Evolutionary conservation across 1,140 invertebrate species (phyloP).

Genomic region (Drosophila ficusphila): DNA sequence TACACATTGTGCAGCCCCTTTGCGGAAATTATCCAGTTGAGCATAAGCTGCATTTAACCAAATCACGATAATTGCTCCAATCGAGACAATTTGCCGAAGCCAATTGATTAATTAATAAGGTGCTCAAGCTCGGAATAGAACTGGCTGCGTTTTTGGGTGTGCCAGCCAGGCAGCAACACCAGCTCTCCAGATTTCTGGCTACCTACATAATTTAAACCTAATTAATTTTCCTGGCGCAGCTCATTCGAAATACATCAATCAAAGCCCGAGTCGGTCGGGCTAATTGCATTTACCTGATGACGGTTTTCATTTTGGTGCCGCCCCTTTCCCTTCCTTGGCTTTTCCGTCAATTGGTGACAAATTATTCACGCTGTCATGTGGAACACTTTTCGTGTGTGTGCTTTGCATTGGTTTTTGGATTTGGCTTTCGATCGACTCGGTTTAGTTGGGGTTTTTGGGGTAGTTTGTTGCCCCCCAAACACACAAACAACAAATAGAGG

Average conservation of each 20-base stretch:
- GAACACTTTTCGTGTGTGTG: slow-evolving; percentile 26
- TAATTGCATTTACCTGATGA: slow-evolving; percentile 63
- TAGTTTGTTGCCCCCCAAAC: slow-evolving; percentile 7
- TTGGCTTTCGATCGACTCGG: slow-evolving; percentile 11
- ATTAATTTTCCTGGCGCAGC: slow-evolving; percentile 58
- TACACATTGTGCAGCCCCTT: neutral
- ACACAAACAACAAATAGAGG: slow-evolving; percentile 32
- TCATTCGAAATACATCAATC: slow-evolving; percentile 63
- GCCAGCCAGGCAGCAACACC: neutral
- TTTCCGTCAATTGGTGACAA: slow-evolving; percentile 50
- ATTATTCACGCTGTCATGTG: slow-evolving; percentile 56
- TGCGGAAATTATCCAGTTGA: neutral
- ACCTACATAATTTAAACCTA: slow-evolving; percentile 58
- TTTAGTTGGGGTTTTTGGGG: neutral
- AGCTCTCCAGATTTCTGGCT: slow-evolving; percentile 3
- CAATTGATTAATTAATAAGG: slow-evolving; percentile 44
- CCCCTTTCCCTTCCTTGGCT: neutral
- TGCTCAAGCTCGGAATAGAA: slow-evolving; percentile 7
- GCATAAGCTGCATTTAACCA: slow-evolving; percentile 7
- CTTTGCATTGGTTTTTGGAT: slow-evolving; percentile 27
- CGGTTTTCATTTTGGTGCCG: slow-evolving; percentile 48
- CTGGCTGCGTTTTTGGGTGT: slow-evolving; percentile 8
- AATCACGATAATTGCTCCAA: slow-evolving; percentile 26
- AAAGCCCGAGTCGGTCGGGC: slow-evolving; percentile 26
- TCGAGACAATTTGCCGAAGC: slow-evolving; percentile 11